These are phyloP conservation scores for Chesias legatella DNA, from an alignment of 2,888 invertebrate species.

Conservation along the genomic window DNA sequence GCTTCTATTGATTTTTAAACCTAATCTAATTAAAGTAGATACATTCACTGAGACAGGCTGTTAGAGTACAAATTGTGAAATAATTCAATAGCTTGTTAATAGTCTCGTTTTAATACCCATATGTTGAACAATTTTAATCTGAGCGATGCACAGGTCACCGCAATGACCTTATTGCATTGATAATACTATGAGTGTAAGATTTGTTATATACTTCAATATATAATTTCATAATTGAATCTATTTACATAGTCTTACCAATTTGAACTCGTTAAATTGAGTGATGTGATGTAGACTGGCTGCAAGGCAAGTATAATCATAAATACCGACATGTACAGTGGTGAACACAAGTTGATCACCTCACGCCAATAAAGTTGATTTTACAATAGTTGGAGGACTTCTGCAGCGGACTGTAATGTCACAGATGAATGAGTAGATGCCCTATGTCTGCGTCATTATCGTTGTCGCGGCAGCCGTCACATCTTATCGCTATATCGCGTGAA, in stretches of 20 bases:
- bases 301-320: background rate
- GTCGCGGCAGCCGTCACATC: conserved; percentile 30
- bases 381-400: conserved; percentile 20
- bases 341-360: conserved; percentile 14
- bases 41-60: conserved; percentile 5
- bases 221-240: too few species aligned
- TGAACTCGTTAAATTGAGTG: background rate
- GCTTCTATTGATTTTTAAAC: conserved; percentile 23
- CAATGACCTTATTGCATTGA: conserved; percentile 31
- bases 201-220: background rate
- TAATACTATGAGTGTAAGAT: background rate
- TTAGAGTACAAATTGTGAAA: too few species aligned
- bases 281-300: background rate
- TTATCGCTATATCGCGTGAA: conserved; percentile 45
- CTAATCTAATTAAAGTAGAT: conserved; percentile 22
- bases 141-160: conserved; percentile 30
- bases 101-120: too few species aligned
- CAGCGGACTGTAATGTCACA: conserved; percentile 15
- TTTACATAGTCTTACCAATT: conserved; percentile 1
- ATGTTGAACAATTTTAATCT: too few species aligned
- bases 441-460: conserved; percentile 24
- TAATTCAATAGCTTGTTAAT: too few species aligned
- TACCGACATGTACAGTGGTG: conserved; percentile 7
- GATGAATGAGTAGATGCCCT: conserved; percentile 10
- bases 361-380: conserved; percentile 1